Base-by-base conservation (phyloP, 2,888 invertebrate species). In the Theodoxus fluviatilis region DNA sequence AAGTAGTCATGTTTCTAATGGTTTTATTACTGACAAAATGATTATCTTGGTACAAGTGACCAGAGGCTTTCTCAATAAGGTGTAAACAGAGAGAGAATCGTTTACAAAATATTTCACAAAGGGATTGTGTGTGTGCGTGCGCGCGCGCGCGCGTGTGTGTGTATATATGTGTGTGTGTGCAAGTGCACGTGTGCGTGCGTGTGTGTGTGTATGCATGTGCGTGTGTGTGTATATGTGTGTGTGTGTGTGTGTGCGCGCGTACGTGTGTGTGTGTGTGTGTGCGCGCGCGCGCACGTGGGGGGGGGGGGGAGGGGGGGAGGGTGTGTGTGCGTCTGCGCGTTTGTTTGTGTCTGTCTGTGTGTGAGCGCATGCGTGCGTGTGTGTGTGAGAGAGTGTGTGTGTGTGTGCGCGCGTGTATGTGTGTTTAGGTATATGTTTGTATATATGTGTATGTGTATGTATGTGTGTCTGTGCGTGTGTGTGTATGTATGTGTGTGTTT, bases 281-380 rank as follows among this genome's bases (percentile, higher is more conserved):
- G 43, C 40, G 28, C 31, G 38, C 43, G 40, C 38, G 33, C 31
- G 33, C 31, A 18, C 4, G 52, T 18, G 22, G 52, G 28, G n/a
- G 6, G 22, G 52, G n/a, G n/a, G n/a, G 22, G 52, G 4, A 6
- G n/a, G n/a, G 28, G 22, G 28, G 22, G 28, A 52, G 28, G n/a
- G 43, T 59, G 43, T n/a, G 43, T 59, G 57, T 59, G 33, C 40
- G 68, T 31, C 40, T 40, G 59, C 52, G 59, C 22, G 33, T 59
- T 40, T 57, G 68, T 59, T 40, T 68, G 43, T 68, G 59, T 59
- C 52, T 33, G 59, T 68, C 31, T 33, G 28, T 57, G 68, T 68
- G 68, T 18, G 37, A 7, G 22, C 6, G 12, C 40, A n/a, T 37
- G 38, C 37, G 9, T 38, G n/a, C 6, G 3, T 7, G 25, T 31